Evolutionary conservation across 2,888 invertebrate genomes (phyloP), one percentile per base, ranked within the genome.

Genomic region (Lasioglossum pauxillum): DNA sequence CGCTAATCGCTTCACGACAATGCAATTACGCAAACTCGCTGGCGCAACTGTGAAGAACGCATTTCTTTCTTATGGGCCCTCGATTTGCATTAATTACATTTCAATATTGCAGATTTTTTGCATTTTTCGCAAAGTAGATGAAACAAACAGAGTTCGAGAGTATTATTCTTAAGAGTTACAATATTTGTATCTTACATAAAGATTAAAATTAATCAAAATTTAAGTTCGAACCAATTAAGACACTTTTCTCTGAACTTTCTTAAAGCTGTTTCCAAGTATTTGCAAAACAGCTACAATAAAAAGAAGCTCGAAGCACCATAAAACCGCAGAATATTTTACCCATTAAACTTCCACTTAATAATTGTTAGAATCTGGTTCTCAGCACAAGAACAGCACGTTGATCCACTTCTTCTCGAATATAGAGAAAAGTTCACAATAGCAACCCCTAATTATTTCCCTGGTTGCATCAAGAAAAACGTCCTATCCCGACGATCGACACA

Each of bases 11-110:
- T 53, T 12, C 41, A 19, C 46, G 41, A n/a, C 64, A 23, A 0
- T 3, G 4, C 60, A 41, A 75, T 75, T 83, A 75, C 16, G 79
- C 23, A 78, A 83, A 38, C 38, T 53, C 31, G 27, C 31, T 67
- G 72, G 69, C 71, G 23, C 69, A 49, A 74, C 31, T 23, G 4
- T 16, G 46, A 79, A 35, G n/a, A 10, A 5, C 19, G n/a, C 38
- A 31, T 27, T 76, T 73, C 31, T 71, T 69, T 44, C 41, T 19
- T 38, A n/a, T 0, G 5, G 23, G 5, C 38, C 69, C 5, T 19
- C 67, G 31, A 16, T 67, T 64, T 31, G 16, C 19, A 31, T 27
- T 31, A 27, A 64, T 44, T 12, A 44, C 41, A 12, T 12, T 44
- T 12, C 12, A 44, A 44, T 44, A 44, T 44, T 53, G 0, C 49